A percentile compares a stretch with the other conserved stretches of the same genome.
phyloP scores from a whole-genome alignment of 2,797 vertebrate genomes.

The Pantherophis vulpinus region DNA sequence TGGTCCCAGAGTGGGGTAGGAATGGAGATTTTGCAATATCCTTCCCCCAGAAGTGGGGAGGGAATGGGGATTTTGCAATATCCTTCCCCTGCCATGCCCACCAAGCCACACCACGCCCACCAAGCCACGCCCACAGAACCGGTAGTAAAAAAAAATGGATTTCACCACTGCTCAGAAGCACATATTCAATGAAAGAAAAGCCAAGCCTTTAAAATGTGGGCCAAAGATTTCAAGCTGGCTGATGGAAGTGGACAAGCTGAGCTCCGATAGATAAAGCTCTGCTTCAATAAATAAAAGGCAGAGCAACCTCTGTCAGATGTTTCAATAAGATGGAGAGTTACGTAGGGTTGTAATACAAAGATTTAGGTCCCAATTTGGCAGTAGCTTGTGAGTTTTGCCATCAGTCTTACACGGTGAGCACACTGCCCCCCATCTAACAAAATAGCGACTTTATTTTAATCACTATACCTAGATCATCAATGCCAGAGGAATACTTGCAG shows the following conservation, averaged over 20 bases:
- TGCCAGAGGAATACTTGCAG: conserved; percentile 16
- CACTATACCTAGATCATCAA: conserved; percentile 24
- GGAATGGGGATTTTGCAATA: too few relatives aligned
- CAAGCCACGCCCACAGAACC: too few relatives aligned
- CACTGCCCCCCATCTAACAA: conserved; percentile 10
- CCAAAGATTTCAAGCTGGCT: background rate
- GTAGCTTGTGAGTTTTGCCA: conserved; percentile 1
- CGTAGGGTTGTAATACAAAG: conserved; percentile 9
- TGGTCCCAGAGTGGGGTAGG: too few relatives aligned
- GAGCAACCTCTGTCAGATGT: conserved; percentile 7
- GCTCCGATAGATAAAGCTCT: background rate
- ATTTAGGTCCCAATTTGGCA: conserved; percentile 21
- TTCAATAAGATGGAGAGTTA: conserved; percentile 19
- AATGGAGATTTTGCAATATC: too few relatives aligned
- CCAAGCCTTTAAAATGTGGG: background rate
- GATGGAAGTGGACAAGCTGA: conserved; percentile 16
- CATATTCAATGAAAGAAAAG: background rate
- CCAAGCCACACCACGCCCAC: too few relatives aligned
- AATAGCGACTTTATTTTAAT: conserved; percentile 29
- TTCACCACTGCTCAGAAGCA: too few relatives aligned
- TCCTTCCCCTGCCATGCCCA: too few relatives aligned
- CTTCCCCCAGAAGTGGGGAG: too few relatives aligned
- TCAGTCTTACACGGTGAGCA: conserved; percentile 17
- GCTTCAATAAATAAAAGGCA: background rate
- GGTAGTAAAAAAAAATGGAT: too few relatives aligned